Percentiles rank a stretch among this genome's conserved stretches.
phyloP scores from a whole-genome alignment of 2,888 invertebrate species.

The Dichetophora obliterata region DNA sequence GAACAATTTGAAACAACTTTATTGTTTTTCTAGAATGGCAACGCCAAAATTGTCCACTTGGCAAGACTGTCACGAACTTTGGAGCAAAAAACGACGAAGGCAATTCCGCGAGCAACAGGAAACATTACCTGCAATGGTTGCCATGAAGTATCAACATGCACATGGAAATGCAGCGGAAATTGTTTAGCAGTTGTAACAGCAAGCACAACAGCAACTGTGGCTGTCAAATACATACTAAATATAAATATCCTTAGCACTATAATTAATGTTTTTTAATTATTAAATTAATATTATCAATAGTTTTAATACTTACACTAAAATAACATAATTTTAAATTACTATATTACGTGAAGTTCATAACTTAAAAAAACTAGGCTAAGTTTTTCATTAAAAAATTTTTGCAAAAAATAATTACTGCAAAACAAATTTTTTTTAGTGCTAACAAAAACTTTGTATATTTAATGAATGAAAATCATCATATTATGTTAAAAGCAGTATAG shows the following conservation, averaged over 20 bases:
- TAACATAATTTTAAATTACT: neutral
- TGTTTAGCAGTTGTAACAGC: slow-evolving; percentile 60
- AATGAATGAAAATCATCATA: no score
- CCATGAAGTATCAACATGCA: slow-evolving; percentile 56
- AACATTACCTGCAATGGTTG: slow-evolving; percentile 54
- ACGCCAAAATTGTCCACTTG: slow-evolving; percentile 90
- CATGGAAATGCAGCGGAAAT: slow-evolving; percentile 55
- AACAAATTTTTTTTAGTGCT: no score
- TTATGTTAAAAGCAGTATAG: no score
- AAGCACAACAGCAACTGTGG: slow-evolving; percentile 37
- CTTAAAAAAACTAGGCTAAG: neutral
- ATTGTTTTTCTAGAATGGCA: slow-evolving; percentile 77
- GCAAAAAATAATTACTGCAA: neutral
- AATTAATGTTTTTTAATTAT: slow-evolving; percentile 24
- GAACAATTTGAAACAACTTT: neutral
- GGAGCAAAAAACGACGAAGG: slow-evolving; percentile 95
- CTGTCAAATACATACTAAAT: slow-evolving; percentile 14
- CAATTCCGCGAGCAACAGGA: slow-evolving; percentile 81
- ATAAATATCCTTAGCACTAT: slow-evolving; percentile 32
- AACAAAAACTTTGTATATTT: no score
- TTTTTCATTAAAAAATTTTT: slow-evolving; percentile 8
- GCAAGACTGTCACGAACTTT: slow-evolving; percentile 99
- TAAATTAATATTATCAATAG: slow-evolving; percentile 33
- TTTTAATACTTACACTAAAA: neutral
- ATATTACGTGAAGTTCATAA: no score